Conservation (phyloP, 2,888 invertebrate species). For the Protophormia terraenovae region DNA sequence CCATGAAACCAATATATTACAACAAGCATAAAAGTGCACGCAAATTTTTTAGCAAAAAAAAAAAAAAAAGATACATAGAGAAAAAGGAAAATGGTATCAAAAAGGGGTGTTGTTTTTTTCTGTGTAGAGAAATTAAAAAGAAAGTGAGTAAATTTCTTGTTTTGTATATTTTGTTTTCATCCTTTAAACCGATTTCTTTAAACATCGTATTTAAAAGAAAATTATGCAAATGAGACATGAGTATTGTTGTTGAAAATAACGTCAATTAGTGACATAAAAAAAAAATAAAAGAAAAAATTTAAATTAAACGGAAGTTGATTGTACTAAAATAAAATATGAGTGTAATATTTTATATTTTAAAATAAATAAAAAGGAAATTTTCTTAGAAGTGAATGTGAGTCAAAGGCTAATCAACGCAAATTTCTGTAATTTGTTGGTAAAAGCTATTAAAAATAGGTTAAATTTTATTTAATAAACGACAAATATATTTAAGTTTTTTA, state of each 20-base stretch:
- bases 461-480: slow-evolving; percentile 8
- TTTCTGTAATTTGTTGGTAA: not conserved
- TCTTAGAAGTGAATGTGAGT: not conserved
- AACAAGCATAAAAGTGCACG: slow-evolving; percentile 43
- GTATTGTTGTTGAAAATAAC: slow-evolving; percentile 60
- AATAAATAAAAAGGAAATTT: too few species aligned
- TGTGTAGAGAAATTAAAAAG: not conserved
- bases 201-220: slow-evolving; percentile 39
- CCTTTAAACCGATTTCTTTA: slow-evolving; percentile 12
- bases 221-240: slow-evolving; percentile 64
- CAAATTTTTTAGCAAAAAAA: slow-evolving; percentile 25
- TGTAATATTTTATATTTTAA: not conserved
- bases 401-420: slow-evolving; percentile 3
- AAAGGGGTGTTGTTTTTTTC: not conserved
- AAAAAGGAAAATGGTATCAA: not conserved
- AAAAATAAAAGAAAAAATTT: not conserved
- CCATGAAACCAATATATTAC: not conserved
- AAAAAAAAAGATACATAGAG: not conserved
- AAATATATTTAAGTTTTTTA: not conserved
- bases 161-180: not conserved
- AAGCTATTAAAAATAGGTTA: slow-evolving; percentile 14
- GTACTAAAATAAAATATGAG: slow-evolving; percentile 22
- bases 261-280: slow-evolving; percentile 60
- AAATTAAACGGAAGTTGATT: slow-evolving; percentile 43
- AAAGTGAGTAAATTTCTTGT: not conserved